These are phyloP conservation scores for Gymnarchus niloticus DNA, from an alignment of 2,113 vertebrate genomes.

Conservation along the genomic window DNA sequence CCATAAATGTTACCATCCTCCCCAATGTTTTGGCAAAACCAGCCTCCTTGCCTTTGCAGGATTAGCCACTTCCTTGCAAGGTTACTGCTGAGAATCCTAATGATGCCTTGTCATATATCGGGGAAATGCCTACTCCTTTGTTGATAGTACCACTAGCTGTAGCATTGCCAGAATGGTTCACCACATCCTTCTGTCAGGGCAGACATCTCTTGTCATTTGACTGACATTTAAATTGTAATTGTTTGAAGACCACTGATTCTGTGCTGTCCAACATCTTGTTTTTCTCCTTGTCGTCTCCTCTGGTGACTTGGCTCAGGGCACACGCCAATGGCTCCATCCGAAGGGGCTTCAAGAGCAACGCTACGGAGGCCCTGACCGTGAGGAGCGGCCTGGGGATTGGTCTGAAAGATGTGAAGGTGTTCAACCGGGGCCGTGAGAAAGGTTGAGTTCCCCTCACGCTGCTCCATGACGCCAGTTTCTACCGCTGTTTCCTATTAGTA, in stretches of 20 bases:
- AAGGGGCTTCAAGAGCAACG: conserved; percentile 76
- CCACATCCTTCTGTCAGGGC: conserved; percentile 40
- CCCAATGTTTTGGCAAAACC: conserved; percentile 57
- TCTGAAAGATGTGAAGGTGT: conserved; percentile 82
- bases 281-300: neutral
- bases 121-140: conserved; percentile 41
- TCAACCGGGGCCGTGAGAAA: conserved; percentile 80
- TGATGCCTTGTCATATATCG: conserved; percentile 41
- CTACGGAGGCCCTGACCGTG: conserved; percentile 69
- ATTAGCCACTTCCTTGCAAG: conserved; percentile 62
- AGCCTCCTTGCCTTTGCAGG: conserved; percentile 59
- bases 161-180: conserved; percentile 22
- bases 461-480: conserved; percentile 17
- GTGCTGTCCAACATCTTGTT: conserved; percentile 54
- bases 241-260: conserved; percentile 57
- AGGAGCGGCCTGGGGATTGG: conserved; percentile 76
- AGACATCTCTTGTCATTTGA: conserved; percentile 52
- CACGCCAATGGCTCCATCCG: conserved; percentile 81
- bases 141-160: neutral
- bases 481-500: too few species aligned
- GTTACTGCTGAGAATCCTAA: conserved; percentile 42
- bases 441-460: conserved; percentile 66
- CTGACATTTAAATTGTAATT: conserved; percentile 55
- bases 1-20: conserved; percentile 62
- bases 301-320: conserved; percentile 60